Base-by-base conservation (phyloP, 1,140 invertebrate genomes). In the Drosophila obscura region DNA sequence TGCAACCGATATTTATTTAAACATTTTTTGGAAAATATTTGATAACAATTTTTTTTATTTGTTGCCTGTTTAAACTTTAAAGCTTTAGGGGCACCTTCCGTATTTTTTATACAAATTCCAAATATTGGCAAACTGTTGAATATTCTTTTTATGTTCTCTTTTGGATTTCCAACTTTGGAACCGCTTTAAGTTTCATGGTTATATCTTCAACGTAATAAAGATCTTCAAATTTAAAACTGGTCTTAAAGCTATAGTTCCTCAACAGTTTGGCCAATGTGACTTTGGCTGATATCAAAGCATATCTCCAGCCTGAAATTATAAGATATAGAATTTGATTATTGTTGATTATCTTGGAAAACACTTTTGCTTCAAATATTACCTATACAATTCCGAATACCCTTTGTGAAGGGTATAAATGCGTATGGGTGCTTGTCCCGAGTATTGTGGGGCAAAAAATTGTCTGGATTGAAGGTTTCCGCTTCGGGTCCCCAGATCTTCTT, bases 311-410 rank as follows among this genome's bases (percentile, higher is more conserved):
- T 91, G 5, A 16, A 76, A 78, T 24, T 11, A 15, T 22, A 16
- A 8, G 11, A 16, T 19, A 19, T 1, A 19, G 1, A 19, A 19
- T 19, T 19, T 19, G 1, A 45, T 26, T 7, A 13, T 15, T 2
- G 44, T 15, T 6, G 15, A 43, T 15, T 55, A 8, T 4, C 24
- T 41, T 1, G 31, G 28, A 9, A 26, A 24, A 39, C 2, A 16
- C 8, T 35, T 3, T 0, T 35, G 31, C 31, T 35, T 9, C 1
- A 5, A 9, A 24, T 26, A 9, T 9, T 71, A 90, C 91, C 92
- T 64, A 92, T 91, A 46, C 92, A 92, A 35, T 73, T 88, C 26
- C 92, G 45, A n/a, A 80, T 71, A 11, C 91, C 91, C 56, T 80
- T 84, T 1, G 82, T 66, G 49, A 92, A 92, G 2, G 91, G 90